Evolutionary conservation across 2,888 invertebrate genomes (phyloP).

Genomic region (Cancer borealis): DNA sequence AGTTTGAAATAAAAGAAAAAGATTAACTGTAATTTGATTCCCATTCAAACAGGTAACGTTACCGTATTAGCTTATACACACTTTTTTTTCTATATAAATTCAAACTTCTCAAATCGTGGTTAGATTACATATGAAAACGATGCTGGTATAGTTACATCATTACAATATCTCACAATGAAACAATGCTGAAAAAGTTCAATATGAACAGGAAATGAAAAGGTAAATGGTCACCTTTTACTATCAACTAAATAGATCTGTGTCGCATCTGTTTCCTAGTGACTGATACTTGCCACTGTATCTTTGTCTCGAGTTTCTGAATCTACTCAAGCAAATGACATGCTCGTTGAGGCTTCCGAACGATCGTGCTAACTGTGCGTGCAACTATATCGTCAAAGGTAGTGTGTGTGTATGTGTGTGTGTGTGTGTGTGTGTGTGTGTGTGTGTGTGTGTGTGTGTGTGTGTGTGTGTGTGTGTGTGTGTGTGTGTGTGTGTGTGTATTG

Average conservation of each 20-base stretch:
- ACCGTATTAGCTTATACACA: too few species aligned
- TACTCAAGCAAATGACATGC: background rate
- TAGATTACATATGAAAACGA: background rate
- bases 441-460: too few species aligned
- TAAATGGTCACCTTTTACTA: background rate
- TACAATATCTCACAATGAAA: background rate
- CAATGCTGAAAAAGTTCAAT: background rate
- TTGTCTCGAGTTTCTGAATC: background rate
- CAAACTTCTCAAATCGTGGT: background rate
- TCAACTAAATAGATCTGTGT: background rate
- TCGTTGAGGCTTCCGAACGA: background rate
- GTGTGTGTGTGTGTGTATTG: too few species aligned
- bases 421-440: too few species aligned
- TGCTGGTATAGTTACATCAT: background rate
- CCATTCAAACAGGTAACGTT: too few species aligned
- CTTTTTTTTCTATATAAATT: too few species aligned
- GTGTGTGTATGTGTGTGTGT: too few species aligned
- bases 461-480: too few species aligned
- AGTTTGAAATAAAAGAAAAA: background rate
- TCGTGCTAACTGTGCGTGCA: too few species aligned
- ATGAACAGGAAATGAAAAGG: background rate
- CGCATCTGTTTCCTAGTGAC: background rate
- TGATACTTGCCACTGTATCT: background rate
- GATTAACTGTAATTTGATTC: too few species aligned
- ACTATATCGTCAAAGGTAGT: too few species aligned